These are phyloP conservation scores for Bucorvus abyssinicus DNA, from an alignment of 2,797 vertebrate species.

Conservation along the genomic window DNA sequence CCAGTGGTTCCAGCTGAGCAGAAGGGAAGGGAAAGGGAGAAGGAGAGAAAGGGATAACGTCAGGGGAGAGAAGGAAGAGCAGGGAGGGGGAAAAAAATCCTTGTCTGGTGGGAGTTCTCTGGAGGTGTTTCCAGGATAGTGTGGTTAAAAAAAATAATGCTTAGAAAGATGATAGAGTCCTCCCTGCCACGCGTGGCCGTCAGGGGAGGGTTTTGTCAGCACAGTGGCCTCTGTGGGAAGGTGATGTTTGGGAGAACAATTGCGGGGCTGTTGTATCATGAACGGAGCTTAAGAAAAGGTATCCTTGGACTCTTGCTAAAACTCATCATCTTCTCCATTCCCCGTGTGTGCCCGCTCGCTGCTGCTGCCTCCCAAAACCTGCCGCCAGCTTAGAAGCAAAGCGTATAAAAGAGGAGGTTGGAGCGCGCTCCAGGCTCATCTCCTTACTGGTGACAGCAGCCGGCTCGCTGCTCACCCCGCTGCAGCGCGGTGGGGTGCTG, in stretches of 20 bases:
- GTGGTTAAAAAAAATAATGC: background rate
- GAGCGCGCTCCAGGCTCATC: slow-evolving; percentile 49
- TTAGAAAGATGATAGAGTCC: background rate
- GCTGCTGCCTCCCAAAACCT: slow-evolving; percentile 71
- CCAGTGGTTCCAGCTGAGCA: slow-evolving; percentile 65
- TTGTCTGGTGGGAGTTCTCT: slow-evolving; percentile 56
- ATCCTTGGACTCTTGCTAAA: slow-evolving; percentile 73
- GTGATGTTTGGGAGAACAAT: slow-evolving; percentile 80
- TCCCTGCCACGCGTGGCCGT: accelerated
- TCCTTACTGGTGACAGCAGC: background rate
- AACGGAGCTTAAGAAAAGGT: slow-evolving; percentile 78
- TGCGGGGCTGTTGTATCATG: slow-evolving; percentile 73
- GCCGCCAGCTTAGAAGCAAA: slow-evolving; percentile 66
- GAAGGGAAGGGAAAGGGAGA: slow-evolving; percentile 67
- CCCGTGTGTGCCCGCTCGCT: slow-evolving; percentile 46
- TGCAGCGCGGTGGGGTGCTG: background rate
- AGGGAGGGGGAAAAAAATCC: background rate
- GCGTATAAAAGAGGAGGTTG: slow-evolving; percentile 67
- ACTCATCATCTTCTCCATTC: slow-evolving; percentile 71
- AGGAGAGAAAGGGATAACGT: slow-evolving; percentile 43
- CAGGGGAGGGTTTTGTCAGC: slow-evolving; percentile 47
- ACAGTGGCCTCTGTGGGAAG: slow-evolving; percentile 67
- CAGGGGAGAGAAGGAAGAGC: slow-evolving; percentile 48
- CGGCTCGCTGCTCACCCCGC: background rate
- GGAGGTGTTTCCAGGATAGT: slow-evolving; percentile 64